These are phyloP conservation scores for Chiroxiphia lanceolata DNA, from an alignment of 2,797 vertebrate genomes.

Conservation along the genomic window DNA sequence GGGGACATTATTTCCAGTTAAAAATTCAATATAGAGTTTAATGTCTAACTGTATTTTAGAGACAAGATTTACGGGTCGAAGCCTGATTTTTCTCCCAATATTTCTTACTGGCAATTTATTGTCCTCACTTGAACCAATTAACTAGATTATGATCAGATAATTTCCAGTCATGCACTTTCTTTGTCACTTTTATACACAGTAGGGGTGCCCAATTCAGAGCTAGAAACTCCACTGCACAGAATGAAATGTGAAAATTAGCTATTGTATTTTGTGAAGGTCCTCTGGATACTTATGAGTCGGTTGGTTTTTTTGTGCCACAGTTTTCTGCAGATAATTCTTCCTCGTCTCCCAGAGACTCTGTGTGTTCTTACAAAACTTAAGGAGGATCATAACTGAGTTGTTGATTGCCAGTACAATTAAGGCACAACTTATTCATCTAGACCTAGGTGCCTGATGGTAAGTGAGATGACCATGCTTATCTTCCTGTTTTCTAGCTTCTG, in stretches of 20 bases:
- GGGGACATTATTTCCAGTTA: neutral
- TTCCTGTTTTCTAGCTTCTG: neutral
- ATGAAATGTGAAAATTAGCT: neutral
- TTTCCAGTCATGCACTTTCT: neutral
- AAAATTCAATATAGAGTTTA: neutral
- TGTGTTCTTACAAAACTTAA: neutral
- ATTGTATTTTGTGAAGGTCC: neutral
- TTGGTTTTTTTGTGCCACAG: neutral
- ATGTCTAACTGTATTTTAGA: neutral
- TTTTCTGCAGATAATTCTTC: neutral
- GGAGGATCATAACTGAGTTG: neutral
- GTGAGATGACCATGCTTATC: neutral
- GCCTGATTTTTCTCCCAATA: neutral
- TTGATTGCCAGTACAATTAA: neutral
- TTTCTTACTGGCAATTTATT: neutral
- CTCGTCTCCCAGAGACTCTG: neutral
- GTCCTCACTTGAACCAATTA: neutral
- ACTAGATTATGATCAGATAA: neutral
- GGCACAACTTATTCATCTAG: neutral
- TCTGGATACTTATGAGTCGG: neutral
- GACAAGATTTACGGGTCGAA: neutral
- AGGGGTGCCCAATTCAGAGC: neutral
- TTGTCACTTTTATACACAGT: neutral
- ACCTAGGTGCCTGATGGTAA: neutral
- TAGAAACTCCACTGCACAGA: neutral